These are phyloP conservation scores for Sebastes variabilis DNA, from an alignment of 2,797 vertebrate species.

Conservation along the genomic window DNA sequence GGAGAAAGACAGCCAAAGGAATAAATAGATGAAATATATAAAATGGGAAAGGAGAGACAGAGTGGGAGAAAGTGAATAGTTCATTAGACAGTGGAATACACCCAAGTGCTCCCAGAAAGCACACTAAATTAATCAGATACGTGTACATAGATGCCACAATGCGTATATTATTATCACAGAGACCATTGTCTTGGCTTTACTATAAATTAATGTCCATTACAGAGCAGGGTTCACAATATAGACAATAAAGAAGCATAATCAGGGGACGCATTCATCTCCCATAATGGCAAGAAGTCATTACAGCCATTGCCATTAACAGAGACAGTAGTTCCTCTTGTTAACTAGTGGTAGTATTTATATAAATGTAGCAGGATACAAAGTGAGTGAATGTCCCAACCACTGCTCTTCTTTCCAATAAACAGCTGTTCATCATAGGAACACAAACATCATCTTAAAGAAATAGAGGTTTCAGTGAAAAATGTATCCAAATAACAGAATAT, in stretches of 20 bases:
- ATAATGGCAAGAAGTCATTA: constrained; percentile 34
- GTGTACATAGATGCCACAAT: constrained; percentile 50
- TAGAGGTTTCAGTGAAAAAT: neutral
- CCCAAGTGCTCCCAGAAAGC: constrained; percentile 50
- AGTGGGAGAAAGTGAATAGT: constrained; percentile 25
- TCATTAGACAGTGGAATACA: constrained; percentile 49
- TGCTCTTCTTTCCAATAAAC: neutral
- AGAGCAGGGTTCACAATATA: constrained; percentile 46
- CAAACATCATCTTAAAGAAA: neutral
- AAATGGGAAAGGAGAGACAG: constrained; percentile 3
- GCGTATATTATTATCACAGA: constrained; percentile 53
- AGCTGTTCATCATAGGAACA: neutral
- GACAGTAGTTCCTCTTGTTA: constrained; percentile 14
- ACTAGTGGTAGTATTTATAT: neutral
- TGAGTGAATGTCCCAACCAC: neutral
- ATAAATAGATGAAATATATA: constrained; percentile 5
- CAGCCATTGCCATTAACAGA: constrained; percentile 15
- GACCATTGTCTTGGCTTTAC: constrained; percentile 59
- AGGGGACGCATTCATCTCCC: constrained; percentile 35
- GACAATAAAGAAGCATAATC: constrained; percentile 55
- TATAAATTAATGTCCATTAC: constrained; percentile 68
- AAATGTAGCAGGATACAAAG: neutral
- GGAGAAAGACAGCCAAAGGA: neutral
- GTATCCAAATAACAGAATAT: neutral
- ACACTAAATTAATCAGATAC: constrained; percentile 70